A percentile compares a stretch with the other conserved stretches of the same genome.
These are phyloP conservation scores for Prolemur simus DNA, from an alignment of 2,113 vertebrate genomes.

Conservation along the genomic window DNA sequence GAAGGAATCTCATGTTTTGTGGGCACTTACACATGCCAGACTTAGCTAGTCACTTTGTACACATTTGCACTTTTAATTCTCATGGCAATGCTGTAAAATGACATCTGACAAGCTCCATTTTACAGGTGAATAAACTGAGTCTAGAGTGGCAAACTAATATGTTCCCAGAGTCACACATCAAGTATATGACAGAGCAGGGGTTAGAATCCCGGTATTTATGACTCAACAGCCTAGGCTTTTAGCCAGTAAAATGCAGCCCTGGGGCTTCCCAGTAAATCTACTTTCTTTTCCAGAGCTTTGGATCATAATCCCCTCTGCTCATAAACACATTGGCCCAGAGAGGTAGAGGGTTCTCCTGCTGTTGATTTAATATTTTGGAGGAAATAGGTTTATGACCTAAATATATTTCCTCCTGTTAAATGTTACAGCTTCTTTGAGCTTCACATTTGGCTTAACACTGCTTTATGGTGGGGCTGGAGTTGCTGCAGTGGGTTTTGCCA, in stretches of 20 bases:
- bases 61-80: not conserved
- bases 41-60: not conserved
- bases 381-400: constrained; percentile 49
- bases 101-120: not conserved
- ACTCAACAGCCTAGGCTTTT: not conserved
- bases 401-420: constrained; percentile 53
- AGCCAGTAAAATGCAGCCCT: not conserved
- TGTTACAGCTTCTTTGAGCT: constrained; percentile 50
- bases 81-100: not conserved
- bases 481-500: not conserved
- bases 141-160: not conserved
- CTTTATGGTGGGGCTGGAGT: not conserved
- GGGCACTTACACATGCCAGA: not conserved
- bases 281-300: constrained; percentile 4
- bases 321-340: constrained; percentile 9
- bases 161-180: not conserved
- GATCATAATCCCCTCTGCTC: not conserved
- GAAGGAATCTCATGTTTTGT: not conserved
- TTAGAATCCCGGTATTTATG: not conserved
- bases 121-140: not conserved
- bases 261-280: not conserved
- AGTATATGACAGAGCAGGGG: not conserved
- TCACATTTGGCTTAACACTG: not conserved
- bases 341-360: not conserved
- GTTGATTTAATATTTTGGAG: constrained; percentile 64